These are phyloP conservation scores for Nicator chloris DNA, from an alignment of 2,113 vertebrate species.

Conservation along the genomic window DNA sequence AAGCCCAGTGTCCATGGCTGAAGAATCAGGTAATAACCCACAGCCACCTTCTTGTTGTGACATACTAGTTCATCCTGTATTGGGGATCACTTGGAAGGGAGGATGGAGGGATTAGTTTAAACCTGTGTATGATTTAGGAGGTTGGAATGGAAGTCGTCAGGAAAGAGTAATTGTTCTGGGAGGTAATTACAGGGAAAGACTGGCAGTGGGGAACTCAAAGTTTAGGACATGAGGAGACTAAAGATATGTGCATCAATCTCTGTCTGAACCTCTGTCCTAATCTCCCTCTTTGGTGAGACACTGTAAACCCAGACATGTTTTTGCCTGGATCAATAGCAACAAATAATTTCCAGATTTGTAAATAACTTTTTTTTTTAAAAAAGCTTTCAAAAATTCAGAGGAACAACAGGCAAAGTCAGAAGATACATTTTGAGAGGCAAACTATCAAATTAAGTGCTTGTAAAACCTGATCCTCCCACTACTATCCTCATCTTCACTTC, in stretches of 20 bases:
- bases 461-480: background rate
- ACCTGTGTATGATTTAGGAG: slow-evolving; percentile 29
- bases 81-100: background rate
- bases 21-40: background rate
- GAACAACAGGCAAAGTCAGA: background rate
- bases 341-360: background rate
- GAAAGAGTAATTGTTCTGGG: slow-evolving; percentile 4
- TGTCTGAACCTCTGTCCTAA: background rate
- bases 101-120: background rate
- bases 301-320: background rate
- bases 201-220: background rate
- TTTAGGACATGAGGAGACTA: background rate
- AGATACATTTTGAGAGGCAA: background rate
- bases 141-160: slow-evolving; percentile 44
- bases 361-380: background rate
- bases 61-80: slow-evolving; percentile 14
- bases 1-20: background rate
- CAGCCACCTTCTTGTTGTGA: background rate
- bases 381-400: background rate
- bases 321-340: background rate
- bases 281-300: background rate
- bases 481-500: background rate
- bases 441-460: background rate
- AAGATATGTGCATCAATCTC: background rate
- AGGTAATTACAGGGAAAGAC: background rate